Base-by-base conservation (phyloP, 2,797 vertebrate species). In the Aeoliscus strigatus region DNA sequence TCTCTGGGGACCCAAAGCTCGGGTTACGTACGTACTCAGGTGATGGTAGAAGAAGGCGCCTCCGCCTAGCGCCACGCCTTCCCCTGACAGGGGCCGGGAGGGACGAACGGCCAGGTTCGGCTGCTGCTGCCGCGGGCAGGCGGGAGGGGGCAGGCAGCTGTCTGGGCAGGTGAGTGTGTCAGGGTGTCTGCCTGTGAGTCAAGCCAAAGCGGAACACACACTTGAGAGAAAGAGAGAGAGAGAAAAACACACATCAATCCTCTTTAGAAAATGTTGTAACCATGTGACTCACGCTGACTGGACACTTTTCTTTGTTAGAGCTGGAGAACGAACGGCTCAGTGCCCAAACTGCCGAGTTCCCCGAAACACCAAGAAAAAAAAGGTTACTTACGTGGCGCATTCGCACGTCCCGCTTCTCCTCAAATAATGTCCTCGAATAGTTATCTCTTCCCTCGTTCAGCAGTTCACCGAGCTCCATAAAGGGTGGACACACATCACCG, bases 11-110 rank as follows among this genome's bases (percentile, higher is more conserved):
- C 18, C 18, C 18, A 21, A 6, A 21, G 3, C 18, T 21, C 18
- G 18, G 18, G 18, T 21, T 21, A 44, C 69, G 18, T 29, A 6
- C 30, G 17, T 29, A 7, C 41, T 12, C 55, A 73, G 65, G 70
- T 74, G 51, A 25, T 13, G 51, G 12, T 7, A 0, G 35, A 36
- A 31, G 40, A 33, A 67, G 60, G 51, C 59, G 17, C 36, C 41
- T 29, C 51, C 60, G 26, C 73, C 61, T 59, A 10, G 35, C n/a
- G 61, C 51, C 85, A 73, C 86, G 63, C 87, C 84, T 66, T 42
- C 74, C 84, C 83, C 75, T 85, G 85, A 67, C 42, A 12, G 42
- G 43, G 36, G 30, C 28, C 34, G 46, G 15, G 15, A 15, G 46
- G 15, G 15, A 15, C n/a, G 1, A 1, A 5, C 15, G 21, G 8